Percentiles rank a stretch among this genome's conserved stretches.
Evolutionary conservation across 2,113 vertebrate species (phyloP).

Genomic region (Heterotis niloticus): DNA sequence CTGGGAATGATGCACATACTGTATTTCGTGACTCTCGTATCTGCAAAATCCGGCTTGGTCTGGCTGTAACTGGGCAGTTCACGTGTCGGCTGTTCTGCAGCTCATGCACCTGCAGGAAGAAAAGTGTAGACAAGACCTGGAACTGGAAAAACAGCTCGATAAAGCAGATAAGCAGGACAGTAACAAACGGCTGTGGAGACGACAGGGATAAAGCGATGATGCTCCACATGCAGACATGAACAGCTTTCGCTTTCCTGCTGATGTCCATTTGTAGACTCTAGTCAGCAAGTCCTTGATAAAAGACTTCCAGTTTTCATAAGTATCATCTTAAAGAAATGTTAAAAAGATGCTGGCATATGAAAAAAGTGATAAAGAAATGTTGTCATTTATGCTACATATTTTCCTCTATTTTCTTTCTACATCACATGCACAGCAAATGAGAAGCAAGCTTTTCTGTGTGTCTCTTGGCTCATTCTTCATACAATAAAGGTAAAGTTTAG

Average conservation of each 20-base stretch:
- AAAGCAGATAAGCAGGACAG: too few relatives aligned
- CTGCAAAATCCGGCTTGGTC: conserved; percentile 3
- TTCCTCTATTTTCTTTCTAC: too few relatives aligned
- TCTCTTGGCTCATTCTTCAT: not conserved
- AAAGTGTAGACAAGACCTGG: not conserved
- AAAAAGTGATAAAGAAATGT: too few relatives aligned
- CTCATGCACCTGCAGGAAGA: not conserved
- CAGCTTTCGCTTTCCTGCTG: not conserved
- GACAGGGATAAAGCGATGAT: not conserved
- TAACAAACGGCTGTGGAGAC: not conserved
- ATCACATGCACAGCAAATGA: too few relatives aligned
- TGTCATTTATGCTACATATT: too few relatives aligned
- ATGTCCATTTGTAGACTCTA: not conserved
- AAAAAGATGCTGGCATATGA: too few relatives aligned
- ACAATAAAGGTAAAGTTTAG: not conserved
- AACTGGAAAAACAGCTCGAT: not conserved
- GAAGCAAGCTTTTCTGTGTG: not conserved
- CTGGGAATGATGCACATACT: not conserved
- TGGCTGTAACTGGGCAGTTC: not conserved
- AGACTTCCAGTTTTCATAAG: not conserved
- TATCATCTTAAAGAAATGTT: too few relatives aligned
- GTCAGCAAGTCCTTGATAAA: not conserved
- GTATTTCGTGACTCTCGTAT: not conserved
- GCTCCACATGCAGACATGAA: not conserved
- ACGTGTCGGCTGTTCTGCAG: not conserved